phyloP scores from a whole-genome alignment of 2,888 invertebrate genomes.

The Danaus chrysippus region DNA sequence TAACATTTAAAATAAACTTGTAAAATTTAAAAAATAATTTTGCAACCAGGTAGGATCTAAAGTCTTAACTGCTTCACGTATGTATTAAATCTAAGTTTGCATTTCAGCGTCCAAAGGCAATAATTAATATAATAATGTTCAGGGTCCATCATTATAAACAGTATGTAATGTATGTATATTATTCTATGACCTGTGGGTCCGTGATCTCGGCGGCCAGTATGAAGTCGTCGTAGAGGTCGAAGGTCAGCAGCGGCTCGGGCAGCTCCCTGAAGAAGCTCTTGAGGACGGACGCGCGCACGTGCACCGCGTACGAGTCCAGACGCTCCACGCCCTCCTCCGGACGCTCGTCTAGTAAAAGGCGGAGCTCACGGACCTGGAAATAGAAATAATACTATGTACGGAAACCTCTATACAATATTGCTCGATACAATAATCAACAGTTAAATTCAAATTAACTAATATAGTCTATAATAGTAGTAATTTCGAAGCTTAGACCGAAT shows the following conservation, averaged over 20 bases:
- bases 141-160: too few relatives aligned
- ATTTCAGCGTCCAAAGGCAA: too few relatives aligned
- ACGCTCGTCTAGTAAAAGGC: slow-evolving; percentile 85
- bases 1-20: too few relatives aligned
- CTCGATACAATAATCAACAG: neutral
- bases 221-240: slow-evolving; percentile 96
- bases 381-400: neutral
- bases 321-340: slow-evolving; percentile 84
- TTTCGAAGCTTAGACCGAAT: too few relatives aligned
- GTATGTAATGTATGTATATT: neutral
- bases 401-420: neutral
- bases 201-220: slow-evolving; percentile 91
- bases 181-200: slow-evolving; percentile 71
- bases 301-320: slow-evolving; percentile 90
- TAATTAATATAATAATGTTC: too few relatives aligned
- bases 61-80: too few relatives aligned
- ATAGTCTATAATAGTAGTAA: too few relatives aligned
- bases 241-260: slow-evolving; percentile 95
- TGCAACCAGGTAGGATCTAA: too few relatives aligned
- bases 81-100: too few relatives aligned
- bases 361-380: slow-evolving; percentile 83
- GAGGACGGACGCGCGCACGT: slow-evolving; percentile 92
- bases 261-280: slow-evolving; percentile 95
- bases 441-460: too few relatives aligned
- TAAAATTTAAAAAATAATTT: too few relatives aligned